These are phyloP conservation scores for Shargacucullia verbasci DNA, from an alignment of 2,888 invertebrate genomes.

Conservation along the genomic window DNA sequence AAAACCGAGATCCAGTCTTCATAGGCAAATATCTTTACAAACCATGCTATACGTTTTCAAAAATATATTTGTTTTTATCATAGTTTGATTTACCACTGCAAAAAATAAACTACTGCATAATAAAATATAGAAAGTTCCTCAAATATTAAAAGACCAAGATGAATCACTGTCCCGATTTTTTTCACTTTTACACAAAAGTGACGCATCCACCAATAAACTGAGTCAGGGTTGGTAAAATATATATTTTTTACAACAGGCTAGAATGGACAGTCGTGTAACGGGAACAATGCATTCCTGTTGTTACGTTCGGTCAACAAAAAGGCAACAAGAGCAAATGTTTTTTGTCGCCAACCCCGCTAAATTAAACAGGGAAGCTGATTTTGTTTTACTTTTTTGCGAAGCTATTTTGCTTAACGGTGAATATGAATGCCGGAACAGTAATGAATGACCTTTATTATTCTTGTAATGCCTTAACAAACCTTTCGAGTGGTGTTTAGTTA, in stretches of 20 bases:
- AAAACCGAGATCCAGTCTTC: no score
- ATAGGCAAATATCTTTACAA: no score
- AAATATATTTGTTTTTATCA: no score
- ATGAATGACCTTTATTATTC: constrained; percentile 56
- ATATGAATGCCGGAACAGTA: constrained; percentile 65
- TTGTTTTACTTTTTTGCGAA: constrained; percentile 73
- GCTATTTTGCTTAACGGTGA: constrained; percentile 67
- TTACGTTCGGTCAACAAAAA: constrained; percentile 84
- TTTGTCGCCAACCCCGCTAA: constrained; percentile 85
- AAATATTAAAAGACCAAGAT: constrained; percentile 55
- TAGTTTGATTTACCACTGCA: not conserved
- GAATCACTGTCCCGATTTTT: constrained; percentile 71
- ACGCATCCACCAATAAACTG: constrained; percentile 69
- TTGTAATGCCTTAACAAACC: constrained; percentile 42
- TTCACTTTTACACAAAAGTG: constrained; percentile 50
- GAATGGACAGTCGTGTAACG: constrained; percentile 72
- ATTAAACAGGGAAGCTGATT: constrained; percentile 86
- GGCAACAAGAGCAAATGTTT: constrained; percentile 78
- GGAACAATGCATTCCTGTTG: constrained; percentile 86
- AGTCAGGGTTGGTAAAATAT: constrained; percentile 73
- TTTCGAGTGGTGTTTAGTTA: constrained; percentile 30
- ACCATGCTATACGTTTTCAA: no score
- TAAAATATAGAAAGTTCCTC: constrained; percentile 18
- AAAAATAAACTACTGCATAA: constrained; percentile 13
- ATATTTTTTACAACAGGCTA: constrained; percentile 72